A percentile compares a stretch with the other conserved stretches of the same genome.
These are phyloP conservation scores for Synergus gifuensis DNA, from an alignment of 2,888 invertebrate genomes.

Conservation along the genomic window DNA sequence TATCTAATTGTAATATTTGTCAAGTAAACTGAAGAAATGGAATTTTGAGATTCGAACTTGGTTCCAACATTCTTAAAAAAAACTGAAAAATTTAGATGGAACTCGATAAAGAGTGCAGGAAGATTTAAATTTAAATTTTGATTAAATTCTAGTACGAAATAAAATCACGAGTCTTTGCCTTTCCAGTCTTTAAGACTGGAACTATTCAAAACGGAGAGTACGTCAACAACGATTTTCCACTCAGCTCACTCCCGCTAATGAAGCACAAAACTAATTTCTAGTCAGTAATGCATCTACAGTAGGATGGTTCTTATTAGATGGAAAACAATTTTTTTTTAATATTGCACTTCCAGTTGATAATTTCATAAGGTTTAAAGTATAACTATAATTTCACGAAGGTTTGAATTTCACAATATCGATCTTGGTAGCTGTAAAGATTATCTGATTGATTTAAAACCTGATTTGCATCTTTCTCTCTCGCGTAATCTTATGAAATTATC, in stretches of 20 bases:
- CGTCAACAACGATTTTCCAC: constrained; percentile 74
- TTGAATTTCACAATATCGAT: no score
- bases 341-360: no score
- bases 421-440: no score
- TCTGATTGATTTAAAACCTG: no score
- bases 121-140: neutral
- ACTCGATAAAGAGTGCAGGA: constrained; percentile 21
- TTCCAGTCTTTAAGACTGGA: constrained; percentile 54
- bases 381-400: neutral
- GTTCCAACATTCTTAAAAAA: neutral
- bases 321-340: no score
- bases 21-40: no score
- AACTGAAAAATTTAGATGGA: neutral
- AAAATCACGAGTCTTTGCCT: constrained; percentile 47
- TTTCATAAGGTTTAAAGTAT: no score
- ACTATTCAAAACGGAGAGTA: constrained; percentile 73
- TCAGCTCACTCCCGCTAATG: constrained; percentile 73
- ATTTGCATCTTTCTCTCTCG: no score
- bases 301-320: no score
- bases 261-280: constrained; percentile 46
- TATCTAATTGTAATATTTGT: no score
- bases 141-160: neutral
- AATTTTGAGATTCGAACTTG: no score
- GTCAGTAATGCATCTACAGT: neutral
- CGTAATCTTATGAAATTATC: neutral